Base-by-base conservation (phyloP, 37 sponge, comb jelly and placozoan species). In the Theonella swinhoei region DNA sequence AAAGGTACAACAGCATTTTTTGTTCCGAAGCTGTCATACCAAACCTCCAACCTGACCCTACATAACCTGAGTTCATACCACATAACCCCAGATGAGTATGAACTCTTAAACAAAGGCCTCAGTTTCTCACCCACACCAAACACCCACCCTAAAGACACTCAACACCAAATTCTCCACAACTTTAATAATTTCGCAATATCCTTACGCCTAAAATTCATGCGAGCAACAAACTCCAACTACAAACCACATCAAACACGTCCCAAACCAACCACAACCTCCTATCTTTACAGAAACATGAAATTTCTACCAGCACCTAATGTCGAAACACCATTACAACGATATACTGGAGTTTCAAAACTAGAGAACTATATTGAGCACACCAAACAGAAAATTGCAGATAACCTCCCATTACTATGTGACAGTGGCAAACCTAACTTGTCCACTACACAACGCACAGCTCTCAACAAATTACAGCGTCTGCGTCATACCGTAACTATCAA, bases 201-300 rank as follows among this genome's bases (percentile, higher is more conserved):
- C 2, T 33, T 76, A 62, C 33, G 77, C 19, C 19, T 33, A 9
- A 26, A 4, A 60, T 76, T 11, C 24, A 32, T 62, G 54, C 54
- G 14, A 7, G 14, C 14, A 7, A 47, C 54, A 17, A 14, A 14
- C 54, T 47, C 54, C 54, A 47, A 14, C 54, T 17, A 14, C 54
- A 76, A 62, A 29, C 58, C 47, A 43, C 47, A 40, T n/a, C 32
- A 36, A 74, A 19, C 3, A 33, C 22, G 3, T 31, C 4, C 77
- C 58, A 31, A 4, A 4, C 47, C 64, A 14, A 17, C 3, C 35
- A 29, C 33, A 76, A 76, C 77, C 11, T 22, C 77, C 4, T 34
- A 20, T 14, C 23, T 76, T 17, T 76, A 35, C 64, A 26, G 77
- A 76, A 32, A 17, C 32, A 76, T 76, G 77, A 76, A 76, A 76